Base-by-base conservation (phyloP, 1,140 invertebrate genomes). In the Rhizoglyphus robini region DNA sequence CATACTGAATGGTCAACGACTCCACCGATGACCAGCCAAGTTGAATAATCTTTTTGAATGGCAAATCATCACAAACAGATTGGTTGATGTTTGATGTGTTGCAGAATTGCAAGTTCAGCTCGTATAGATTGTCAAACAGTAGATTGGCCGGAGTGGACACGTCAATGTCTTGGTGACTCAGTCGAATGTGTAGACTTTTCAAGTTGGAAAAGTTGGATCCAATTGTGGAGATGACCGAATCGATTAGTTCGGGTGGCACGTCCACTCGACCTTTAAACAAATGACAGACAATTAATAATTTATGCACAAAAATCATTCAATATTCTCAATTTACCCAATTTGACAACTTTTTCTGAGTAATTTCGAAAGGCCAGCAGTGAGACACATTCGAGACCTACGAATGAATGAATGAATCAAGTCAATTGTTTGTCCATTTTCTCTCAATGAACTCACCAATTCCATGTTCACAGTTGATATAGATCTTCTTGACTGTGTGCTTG, bases 211-310 rank as follows among this genome's bases (percentile, higher is more conserved):
- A 64, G 29, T 64, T 64, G n/a, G 38, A 48, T 25, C 63, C 63
- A 57, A 64, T 64, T 1, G 63, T 51, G 30, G 63, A 64, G 31
- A 64, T 64, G 5, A 64, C 63, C 18, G 63, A 64, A 38, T 64
- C 63, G 1, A 64, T 64, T 2, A 64, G 47, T 20, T 64, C 63
- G 20, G 63, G 63, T 38, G 41, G 41, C 27, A 64, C 63, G 27
- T 64, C 63, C 11, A 64, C 63, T 8, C 63, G 41, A 49, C 63
- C 63, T 63, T 13, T 25, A n/a, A 54, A 63, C 3, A n/a, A 23
- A 54, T 41, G 32, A 46, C 58, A 60, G 5, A 47, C 5, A 27
- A 32, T 34, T 60, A 47, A 60, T 13, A 8, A 15, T 4, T 15
- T 8, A 13, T 13, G 4, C 15, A 49, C 20, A 4, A 13, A 4